phyloP scores from a whole-genome alignment of 2,797 vertebrate species.

The Semotilus atromaculatus region DNA sequence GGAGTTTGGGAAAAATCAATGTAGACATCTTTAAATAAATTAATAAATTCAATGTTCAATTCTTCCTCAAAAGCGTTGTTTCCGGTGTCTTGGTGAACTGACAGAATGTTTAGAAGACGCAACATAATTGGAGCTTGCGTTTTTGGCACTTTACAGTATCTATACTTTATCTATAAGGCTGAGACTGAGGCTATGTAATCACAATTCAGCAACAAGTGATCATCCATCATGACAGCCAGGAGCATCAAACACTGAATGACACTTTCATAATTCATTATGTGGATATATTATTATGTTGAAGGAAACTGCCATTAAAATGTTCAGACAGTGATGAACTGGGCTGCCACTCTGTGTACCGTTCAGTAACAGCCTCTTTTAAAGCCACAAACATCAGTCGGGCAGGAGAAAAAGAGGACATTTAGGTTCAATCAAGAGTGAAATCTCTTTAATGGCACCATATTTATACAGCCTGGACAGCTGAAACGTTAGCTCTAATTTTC shows the following conservation, averaged over 20 bases:
- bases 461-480: constrained; percentile 7
- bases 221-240: constrained; percentile 57
- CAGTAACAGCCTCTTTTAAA: constrained; percentile 50
- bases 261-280: constrained; percentile 63
- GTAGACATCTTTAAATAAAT: too few species aligned
- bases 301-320: constrained; percentile 60
- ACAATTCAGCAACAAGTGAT: constrained; percentile 25
- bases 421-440: constrained; percentile 46
- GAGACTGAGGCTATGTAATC: neutral
- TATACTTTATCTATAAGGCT: neutral
- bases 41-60: neutral
- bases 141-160: neutral
- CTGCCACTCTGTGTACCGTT: constrained; percentile 24
- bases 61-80: neutral
- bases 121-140: neutral
- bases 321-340: constrained; percentile 53
- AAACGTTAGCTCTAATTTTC: constrained; percentile 9
- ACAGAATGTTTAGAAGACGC: neutral
- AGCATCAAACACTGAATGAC: constrained; percentile 43
- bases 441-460: constrained; percentile 27
- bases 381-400: constrained; percentile 39
- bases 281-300: constrained; percentile 61
- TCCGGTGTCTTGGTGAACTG: neutral
- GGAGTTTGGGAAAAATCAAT: neutral
- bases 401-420: constrained; percentile 28